These are phyloP conservation scores for Drosophila macrothrix DNA, from an alignment of 2,888 invertebrate genomes.

Conservation along the genomic window DNA sequence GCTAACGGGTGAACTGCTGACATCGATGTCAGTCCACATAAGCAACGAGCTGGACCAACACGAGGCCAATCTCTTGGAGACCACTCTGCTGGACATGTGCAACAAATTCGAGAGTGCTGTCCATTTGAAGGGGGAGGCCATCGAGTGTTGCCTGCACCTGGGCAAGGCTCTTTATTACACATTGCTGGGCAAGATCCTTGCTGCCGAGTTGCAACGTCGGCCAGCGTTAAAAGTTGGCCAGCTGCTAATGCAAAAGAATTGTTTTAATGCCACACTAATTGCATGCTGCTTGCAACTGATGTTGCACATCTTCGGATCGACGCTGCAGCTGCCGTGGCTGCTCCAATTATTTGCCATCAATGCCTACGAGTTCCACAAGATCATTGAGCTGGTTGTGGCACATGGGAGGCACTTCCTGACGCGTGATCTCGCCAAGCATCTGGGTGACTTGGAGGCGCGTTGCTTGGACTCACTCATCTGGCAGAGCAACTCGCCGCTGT, in stretches of 20 bases:
- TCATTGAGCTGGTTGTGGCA: conserved; percentile 60
- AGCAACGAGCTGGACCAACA: conserved; percentile 6
- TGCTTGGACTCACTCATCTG: conserved; percentile 63
- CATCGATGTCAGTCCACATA: conserved; percentile 36
- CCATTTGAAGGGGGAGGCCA: conserved; percentile 2
- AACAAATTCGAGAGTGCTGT: conserved; percentile 21
- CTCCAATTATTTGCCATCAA: conserved; percentile 53
- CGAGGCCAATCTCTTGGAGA: conserved; percentile 22
- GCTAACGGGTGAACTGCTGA: conserved; percentile 26
- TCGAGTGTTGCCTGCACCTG: conserved; percentile 30
- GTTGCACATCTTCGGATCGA: conserved; percentile 33
- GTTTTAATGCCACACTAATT: conserved; percentile 39
- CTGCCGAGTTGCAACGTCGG: conserved; percentile 37
- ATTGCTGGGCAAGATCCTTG: conserved; percentile 48
- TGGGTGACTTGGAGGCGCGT: conserved; percentile 48
- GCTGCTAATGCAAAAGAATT: conserved; percentile 40
- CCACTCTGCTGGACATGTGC: conserved; percentile 29
- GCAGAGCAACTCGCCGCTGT: conserved; percentile 52
- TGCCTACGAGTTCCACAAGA: conserved; percentile 68
- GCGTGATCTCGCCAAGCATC: conserved; percentile 48
- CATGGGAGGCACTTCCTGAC: conserved; percentile 47
- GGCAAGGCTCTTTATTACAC: conserved; percentile 45
- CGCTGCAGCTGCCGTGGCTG: conserved; percentile 56
- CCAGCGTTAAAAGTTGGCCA: conserved; percentile 38
- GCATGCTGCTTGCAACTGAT: conserved; percentile 62